A percentile compares a stretch with the other conserved stretches of the same genome.
Conservation (phyloP, 64 coral and sea anemone genomes). For the Pocillopora damicornis region DNA sequence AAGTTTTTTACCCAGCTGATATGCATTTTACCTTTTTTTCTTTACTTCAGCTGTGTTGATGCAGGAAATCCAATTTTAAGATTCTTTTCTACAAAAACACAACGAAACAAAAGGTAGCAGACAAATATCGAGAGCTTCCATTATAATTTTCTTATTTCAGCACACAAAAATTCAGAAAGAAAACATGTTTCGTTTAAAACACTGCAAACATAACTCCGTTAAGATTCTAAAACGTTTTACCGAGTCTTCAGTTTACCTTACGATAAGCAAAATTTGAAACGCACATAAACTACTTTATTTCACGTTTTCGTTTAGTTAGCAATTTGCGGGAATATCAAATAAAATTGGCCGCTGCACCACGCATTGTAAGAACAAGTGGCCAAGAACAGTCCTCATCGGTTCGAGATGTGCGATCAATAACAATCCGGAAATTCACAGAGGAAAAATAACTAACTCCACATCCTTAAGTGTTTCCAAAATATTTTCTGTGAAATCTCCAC, state of each 20-base stretch:
- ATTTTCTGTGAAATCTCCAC: neutral
- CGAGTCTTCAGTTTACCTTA: neutral
- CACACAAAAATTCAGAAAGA: neutral
- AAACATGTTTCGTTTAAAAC: neutral
- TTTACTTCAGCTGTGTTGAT: conserved; percentile 29
- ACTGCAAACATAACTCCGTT: neutral
- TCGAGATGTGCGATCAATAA: neutral
- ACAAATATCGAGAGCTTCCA: neutral
- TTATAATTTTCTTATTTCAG: conserved; percentile 18
- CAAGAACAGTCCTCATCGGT: neutral
- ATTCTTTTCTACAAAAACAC: conserved; percentile 7
- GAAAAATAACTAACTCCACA: neutral
- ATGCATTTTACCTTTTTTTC: neutral
- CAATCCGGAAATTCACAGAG: neutral
- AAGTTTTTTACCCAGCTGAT: neutral
- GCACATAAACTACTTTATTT: neutral
- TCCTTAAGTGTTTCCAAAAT: neutral
- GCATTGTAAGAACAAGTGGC: neutral
- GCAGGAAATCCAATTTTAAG: conserved; percentile 23
- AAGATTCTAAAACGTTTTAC: neutral
- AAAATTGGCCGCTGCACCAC: neutral
- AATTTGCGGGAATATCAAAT: conserved; percentile 5
- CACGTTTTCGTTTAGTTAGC: neutral
- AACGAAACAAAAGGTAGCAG: neutral
- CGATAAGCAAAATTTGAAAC: neutral